Percentiles rank a stretch among this genome's conserved stretches.
Conservation (phyloP, 2,113 vertebrate species). For the Hemibagrus wyckioides region DNA sequence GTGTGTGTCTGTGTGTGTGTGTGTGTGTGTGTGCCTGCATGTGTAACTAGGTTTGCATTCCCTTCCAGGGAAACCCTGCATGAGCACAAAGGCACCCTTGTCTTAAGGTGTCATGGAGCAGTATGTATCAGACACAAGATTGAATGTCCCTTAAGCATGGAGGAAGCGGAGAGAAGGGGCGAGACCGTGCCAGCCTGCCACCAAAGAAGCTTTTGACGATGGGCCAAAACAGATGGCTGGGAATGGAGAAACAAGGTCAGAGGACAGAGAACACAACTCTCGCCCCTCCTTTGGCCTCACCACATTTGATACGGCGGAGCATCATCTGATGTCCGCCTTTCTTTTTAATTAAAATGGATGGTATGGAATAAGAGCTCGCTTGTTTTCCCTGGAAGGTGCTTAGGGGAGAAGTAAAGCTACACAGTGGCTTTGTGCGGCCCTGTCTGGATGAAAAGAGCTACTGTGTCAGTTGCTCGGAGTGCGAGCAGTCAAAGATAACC, state of each 20-base stretch:
- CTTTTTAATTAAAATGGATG: constrained; percentile 76
- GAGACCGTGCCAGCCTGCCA: constrained; percentile 66
- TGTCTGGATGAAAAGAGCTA: constrained; percentile 64
- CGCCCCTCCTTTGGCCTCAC: constrained; percentile 60
- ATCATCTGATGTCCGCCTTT: constrained; percentile 71
- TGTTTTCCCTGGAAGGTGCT: constrained; percentile 72
- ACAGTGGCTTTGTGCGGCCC: constrained; percentile 63
- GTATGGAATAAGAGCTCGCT: constrained; percentile 72
- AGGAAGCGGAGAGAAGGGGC: constrained; percentile 62
- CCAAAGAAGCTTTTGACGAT: constrained; percentile 72
- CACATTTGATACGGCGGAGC: constrained; percentile 68
- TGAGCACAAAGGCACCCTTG: constrained; percentile 69
- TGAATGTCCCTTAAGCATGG: constrained; percentile 75
- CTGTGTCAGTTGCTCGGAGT: constrained; percentile 74
- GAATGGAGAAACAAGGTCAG: constrained; percentile 63
- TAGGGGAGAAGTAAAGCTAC: constrained; percentile 65
- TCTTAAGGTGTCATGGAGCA: constrained; percentile 76
- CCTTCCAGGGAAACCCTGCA: constrained; percentile 43
- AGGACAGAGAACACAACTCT: constrained; percentile 64
- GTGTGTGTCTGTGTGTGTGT: constrained; percentile 27
- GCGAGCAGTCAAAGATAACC: constrained; percentile 79
- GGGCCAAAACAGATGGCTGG: constrained; percentile 73
- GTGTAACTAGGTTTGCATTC: constrained; percentile 60
- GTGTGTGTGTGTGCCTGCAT: constrained; percentile 34
- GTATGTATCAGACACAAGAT: constrained; percentile 74